Base-by-base conservation (phyloP, 2,113 vertebrate species). In the Abramis brama region DNA sequence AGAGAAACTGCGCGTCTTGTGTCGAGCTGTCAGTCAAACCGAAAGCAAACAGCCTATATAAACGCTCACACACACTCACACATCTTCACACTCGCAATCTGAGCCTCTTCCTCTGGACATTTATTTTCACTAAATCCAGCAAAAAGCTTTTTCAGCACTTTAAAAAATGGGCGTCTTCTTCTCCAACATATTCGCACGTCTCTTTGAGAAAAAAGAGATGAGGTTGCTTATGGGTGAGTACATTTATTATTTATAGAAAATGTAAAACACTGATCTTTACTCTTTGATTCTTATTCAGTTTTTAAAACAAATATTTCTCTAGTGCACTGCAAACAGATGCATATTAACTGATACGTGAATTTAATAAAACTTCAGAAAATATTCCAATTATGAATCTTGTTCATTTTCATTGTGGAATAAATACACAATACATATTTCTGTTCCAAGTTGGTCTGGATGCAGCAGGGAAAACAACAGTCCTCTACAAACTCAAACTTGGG, bases 401-500 rank as follows among this genome's bases (percentile, higher is more conserved):
- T 9, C 25, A 5, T 33, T 1, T 50, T 30, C 0, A 57, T 77
- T 11, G 19, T 77, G 15, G 15, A 33, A 19, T 77, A 52, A 55
- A 52, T 39, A 39, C 36, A 39, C 0, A 39, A 6, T 39, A 39
- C 36, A 57, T 57, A 55, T 57, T 57, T 78, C 8, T 62, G 52
- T 87, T 83, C 17, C 19, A 83, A 85, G 96, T 97, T 93, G 96
- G 96, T 91, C 94, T 97, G 93, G 96, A 97, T 94, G 96, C 96
- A 93, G 96, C 96, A 90, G 96, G 96, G 64, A 97, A 97, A 91
- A 97, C 96, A 1, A 97, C 96, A 45, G 96, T 97, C 89, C 94
- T 97, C 33, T 97, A 97, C 91, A 97, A 97, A 89, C 94, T 97
- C 92, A 97, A 97, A 85, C 94, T 97, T 85, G 96, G 96, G 83